These are phyloP conservation scores for Scophthalmus maximus DNA, from an alignment of 2,113 vertebrate species.

Conservation along the genomic window DNA sequence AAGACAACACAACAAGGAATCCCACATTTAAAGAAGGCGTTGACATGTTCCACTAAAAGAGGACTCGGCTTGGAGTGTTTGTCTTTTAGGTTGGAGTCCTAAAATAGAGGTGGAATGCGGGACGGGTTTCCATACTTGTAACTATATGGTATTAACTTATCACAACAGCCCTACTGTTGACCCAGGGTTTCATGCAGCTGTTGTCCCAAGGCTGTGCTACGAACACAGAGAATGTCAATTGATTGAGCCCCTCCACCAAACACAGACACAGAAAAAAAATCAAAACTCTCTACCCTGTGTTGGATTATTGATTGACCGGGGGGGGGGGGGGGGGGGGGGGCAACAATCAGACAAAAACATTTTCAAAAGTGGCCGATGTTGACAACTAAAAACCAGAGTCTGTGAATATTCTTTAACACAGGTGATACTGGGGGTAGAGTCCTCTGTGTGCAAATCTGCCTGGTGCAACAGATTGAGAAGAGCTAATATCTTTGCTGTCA, in stretches of 20 bases:
- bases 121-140: conserved; percentile 61
- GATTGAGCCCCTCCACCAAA: conserved; percentile 37
- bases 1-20: conserved; percentile 34
- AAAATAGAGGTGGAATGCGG: conserved; percentile 62
- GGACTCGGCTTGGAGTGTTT: conserved; percentile 35
- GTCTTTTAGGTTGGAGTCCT: conserved; percentile 43
- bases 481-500: conserved; percentile 66
- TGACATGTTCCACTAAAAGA: conserved; percentile 71
- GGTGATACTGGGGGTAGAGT: conserved; percentile 25
- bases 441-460: conserved; percentile 46
- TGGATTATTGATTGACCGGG: conserved; percentile 20
- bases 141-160: conserved; percentile 61
- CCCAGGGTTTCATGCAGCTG: conserved; percentile 59
- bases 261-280: conserved; percentile 29
- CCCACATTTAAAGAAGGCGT: conserved; percentile 47
- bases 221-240: conserved; percentile 46
- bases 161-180: conserved; percentile 48
- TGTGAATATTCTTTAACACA: background rate
- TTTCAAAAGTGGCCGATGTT: background rate
- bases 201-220: conserved; percentile 37
- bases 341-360: background rate
- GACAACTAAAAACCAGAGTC: background rate
- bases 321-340: background rate
- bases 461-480: conserved; percentile 66
- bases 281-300: conserved; percentile 33